Evolutionary conservation across 2,888 invertebrate species (phyloP).

Genomic region (Odontomyia ornata): DNA sequence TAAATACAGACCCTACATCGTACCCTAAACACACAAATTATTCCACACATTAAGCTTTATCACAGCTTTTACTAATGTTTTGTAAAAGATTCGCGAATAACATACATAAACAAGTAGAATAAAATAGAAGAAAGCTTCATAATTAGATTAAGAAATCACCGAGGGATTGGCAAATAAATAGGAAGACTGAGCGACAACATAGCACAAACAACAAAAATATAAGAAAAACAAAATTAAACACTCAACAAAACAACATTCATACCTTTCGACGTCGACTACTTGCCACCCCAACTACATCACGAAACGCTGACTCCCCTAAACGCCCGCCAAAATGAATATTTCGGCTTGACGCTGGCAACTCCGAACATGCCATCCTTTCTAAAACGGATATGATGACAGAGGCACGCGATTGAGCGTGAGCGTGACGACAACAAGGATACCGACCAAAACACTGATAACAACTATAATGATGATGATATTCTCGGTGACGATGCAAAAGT

Average conservation of each 20-base stretch:
- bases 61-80: too few species aligned
- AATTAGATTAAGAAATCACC: neutral
- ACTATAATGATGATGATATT: neutral
- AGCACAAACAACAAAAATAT: neutral
- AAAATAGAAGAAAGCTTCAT: neutral
- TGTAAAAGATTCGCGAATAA: too few species aligned
- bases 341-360: slow-evolving; percentile 17
- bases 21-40: too few species aligned
- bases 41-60: too few species aligned
- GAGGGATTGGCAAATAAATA: neutral
- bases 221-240: neutral
- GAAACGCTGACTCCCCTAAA: slow-evolving; percentile 25
- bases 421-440: slow-evolving; percentile 10
- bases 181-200: neutral
- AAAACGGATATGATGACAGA: slow-evolving; percentile 3
- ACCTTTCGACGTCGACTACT: slow-evolving; percentile 26
- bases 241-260: slow-evolving; percentile 11
- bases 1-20: too few species aligned
- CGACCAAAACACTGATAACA: slow-evolving; percentile 20
- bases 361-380: slow-evolving; percentile 19
- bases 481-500: slow-evolving; percentile 13
- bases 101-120: too few species aligned
- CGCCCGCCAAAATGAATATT: slow-evolving; percentile 32
- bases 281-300: slow-evolving; percentile 4
- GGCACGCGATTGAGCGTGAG: neutral